Conservation (phyloP, 2,113 vertebrate species). For the Percina caprodes region DNA sequence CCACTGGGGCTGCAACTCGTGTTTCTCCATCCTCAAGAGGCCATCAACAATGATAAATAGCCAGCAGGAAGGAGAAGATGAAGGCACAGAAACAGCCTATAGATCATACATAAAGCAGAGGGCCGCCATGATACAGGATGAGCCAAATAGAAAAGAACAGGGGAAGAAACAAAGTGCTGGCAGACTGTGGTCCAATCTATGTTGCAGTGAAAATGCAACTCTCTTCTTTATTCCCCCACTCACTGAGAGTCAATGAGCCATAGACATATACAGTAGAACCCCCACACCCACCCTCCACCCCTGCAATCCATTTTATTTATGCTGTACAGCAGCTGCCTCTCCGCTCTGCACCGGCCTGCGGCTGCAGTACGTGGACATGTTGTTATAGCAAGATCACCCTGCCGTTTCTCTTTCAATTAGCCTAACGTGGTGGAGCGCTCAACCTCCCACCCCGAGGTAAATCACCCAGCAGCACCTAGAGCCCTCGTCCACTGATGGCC, state of each 20-base stretch:
- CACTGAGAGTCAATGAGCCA: slow-evolving; percentile 75
- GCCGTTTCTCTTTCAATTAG: slow-evolving; percentile 80
- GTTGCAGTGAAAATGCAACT: slow-evolving; percentile 53
- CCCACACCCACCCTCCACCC: slow-evolving; percentile 21
- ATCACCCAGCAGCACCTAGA: slow-evolving; percentile 63
- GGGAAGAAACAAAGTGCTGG: slow-evolving; percentile 50
- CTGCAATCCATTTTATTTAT: slow-evolving; percentile 76
- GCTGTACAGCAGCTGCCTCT: slow-evolving; percentile 72
- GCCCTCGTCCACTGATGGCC: slow-evolving; percentile 16
- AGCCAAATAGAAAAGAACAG: not conserved
- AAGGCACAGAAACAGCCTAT: slow-evolving; percentile 34
- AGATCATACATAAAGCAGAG: slow-evolving; percentile 50
- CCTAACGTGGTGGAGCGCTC: slow-evolving; percentile 56
- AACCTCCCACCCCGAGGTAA: slow-evolving; percentile 65
- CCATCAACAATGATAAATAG: slow-evolving; percentile 64
- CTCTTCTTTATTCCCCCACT: slow-evolving; percentile 43
- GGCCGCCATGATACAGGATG: slow-evolving; percentile 27
- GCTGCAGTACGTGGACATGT: slow-evolving; percentile 45
- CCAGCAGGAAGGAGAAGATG: slow-evolving; percentile 43
- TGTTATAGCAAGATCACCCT: slow-evolving; percentile 75
- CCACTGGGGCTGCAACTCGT: slow-evolving; percentile 26
- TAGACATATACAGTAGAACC: slow-evolving; percentile 23
- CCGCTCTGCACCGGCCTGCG: slow-evolving; percentile 50
- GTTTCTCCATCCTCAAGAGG: slow-evolving; percentile 36
- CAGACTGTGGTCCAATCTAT: slow-evolving; percentile 66